Evolutionary conservation across 2,888 invertebrate species (phyloP), one percentile per base, ranked within the genome.

Genomic region (Agrotis exclamationis): DNA sequence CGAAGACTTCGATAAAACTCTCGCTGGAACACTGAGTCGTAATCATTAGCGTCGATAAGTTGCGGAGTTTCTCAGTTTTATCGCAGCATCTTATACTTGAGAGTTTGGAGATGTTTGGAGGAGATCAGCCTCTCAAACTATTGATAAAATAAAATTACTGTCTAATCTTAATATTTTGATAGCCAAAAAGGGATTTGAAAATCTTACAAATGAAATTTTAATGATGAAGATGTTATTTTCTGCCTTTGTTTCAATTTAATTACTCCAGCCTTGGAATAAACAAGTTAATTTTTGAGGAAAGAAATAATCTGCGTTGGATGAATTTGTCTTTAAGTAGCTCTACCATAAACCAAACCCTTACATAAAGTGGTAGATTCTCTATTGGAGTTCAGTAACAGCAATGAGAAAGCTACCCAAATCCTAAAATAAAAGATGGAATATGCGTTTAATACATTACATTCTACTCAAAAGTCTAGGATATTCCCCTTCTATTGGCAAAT

Each of bases 1-100:
- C 73, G 72, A 81, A 70, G 57, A 57, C 62, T 22, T 56, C 54
- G 60, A 59, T 57, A 47, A 59, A 76, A 68, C 51, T 82, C 57
- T 39, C 20, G 60, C 63, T 33, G 44, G 78, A 67, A 47, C 53
- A 39, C 57, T 73, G 50, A 24, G 50, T 56, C 79, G 63, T 68
- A 78, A 79, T 76, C 68, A 79, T 82, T 82, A 82, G 63, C 66
- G 63, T 18, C 59, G 72, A 64, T 68, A 65, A 82, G 28, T 82
- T 79, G 56, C 53, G 33, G 22, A 65, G n/a, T 56, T 56, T 33
- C 56, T 7, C 53, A 33, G 64, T 72, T 73, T 73, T 78, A 79
- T 82, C 82, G 48, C 54, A 47, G 39, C 47, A 59, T 70, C 66
- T 56, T 24, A 20, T 13, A 44, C 64, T 59, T 22, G 45, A 65